Evolutionary conservation across 2,797 vertebrate species (phyloP).

Genomic region (Buphagus erythrorhynchus): DNA sequence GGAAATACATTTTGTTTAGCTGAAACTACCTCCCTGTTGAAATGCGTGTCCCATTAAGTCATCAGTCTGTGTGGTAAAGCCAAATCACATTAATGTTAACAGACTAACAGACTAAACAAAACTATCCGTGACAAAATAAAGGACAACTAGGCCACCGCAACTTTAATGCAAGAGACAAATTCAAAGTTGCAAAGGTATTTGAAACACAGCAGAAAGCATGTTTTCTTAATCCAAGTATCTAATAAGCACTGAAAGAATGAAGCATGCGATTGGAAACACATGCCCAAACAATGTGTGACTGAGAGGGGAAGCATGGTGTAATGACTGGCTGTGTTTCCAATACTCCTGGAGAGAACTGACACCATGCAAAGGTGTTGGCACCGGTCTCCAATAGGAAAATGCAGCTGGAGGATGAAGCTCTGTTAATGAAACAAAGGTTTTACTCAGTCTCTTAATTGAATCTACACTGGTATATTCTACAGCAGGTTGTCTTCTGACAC

Average conservation of each 20-base stretch:
- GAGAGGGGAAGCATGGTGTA: background rate
- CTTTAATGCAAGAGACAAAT: background rate
- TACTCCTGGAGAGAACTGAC: background rate
- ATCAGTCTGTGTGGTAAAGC: background rate
- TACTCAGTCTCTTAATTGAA: background rate
- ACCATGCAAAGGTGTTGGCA: background rate
- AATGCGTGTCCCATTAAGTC: constrained; percentile 31
- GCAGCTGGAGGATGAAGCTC: background rate
- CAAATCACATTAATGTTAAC: constrained; percentile 35
- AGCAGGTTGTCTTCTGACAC: background rate
- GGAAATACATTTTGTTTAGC: background rate
- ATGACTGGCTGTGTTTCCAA: background rate
- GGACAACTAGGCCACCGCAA: background rate
- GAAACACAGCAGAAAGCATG: background rate
- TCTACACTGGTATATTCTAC: background rate
- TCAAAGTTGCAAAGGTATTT: constrained; percentile 15
- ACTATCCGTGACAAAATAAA: constrained; percentile 50
- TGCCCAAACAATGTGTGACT: background rate
- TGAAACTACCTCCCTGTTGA: constrained; percentile 11
- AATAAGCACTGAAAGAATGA: constrained; percentile 11
- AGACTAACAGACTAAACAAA: constrained; percentile 54
- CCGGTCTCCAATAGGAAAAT: background rate
- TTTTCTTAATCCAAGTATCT: constrained; percentile 47
- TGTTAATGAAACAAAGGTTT: background rate
- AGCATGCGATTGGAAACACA: constrained; percentile 17